Evolutionary conservation across 2,113 vertebrate genomes (phyloP).

Genomic region (Pyxicephalus adspersus): DNA sequence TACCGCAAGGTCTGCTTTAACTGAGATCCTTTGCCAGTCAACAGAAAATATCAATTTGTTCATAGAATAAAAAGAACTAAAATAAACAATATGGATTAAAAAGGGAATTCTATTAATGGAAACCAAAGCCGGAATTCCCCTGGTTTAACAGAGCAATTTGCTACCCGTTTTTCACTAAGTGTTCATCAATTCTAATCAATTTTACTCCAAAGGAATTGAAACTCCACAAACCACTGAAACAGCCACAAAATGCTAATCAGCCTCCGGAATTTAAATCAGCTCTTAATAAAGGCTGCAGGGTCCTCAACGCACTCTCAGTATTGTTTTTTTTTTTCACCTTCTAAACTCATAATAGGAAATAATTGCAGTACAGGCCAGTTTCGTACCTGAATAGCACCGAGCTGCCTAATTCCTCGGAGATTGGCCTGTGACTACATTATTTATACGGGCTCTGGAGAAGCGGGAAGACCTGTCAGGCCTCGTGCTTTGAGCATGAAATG

Average conservation of each 20-base stretch:
- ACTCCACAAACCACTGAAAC: slow-evolving; percentile 39
- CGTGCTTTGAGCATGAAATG: slow-evolving; percentile 33
- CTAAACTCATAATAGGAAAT: slow-evolving; percentile 45
- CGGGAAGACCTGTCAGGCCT: slow-evolving; percentile 32
- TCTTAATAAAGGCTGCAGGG: slow-evolving; percentile 48
- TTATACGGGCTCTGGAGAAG: slow-evolving; percentile 37
- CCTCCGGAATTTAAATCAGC: slow-evolving; percentile 48
- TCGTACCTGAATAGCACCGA: slow-evolving; percentile 14
- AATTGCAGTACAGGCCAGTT: slow-evolving; percentile 44
- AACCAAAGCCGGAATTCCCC: slow-evolving; percentile 47
- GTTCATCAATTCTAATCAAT: slow-evolving; percentile 58
- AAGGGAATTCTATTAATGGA: slow-evolving; percentile 52
- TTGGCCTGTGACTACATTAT: slow-evolving; percentile 36
- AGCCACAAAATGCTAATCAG: slow-evolving; percentile 50
- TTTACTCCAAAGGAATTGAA: slow-evolving; percentile 55
- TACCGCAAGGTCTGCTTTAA: no score
- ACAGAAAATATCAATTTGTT: slow-evolving; percentile 38
- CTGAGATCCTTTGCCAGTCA: no score
- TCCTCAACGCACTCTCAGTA: slow-evolving; percentile 1
- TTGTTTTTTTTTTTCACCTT: slow-evolving; percentile 13
- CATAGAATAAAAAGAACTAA: slow-evolving; percentile 12
- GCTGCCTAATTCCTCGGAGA: slow-evolving; percentile 34
- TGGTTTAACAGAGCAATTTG: slow-evolving; percentile 57
- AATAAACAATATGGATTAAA: slow-evolving; percentile 44
- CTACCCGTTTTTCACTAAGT: slow-evolving; percentile 45